A percentile compares a stretch with the other conserved stretches of the same genome.
Conservation (phyloP, 2,888 invertebrate species). For the Meganola albula region DNA sequence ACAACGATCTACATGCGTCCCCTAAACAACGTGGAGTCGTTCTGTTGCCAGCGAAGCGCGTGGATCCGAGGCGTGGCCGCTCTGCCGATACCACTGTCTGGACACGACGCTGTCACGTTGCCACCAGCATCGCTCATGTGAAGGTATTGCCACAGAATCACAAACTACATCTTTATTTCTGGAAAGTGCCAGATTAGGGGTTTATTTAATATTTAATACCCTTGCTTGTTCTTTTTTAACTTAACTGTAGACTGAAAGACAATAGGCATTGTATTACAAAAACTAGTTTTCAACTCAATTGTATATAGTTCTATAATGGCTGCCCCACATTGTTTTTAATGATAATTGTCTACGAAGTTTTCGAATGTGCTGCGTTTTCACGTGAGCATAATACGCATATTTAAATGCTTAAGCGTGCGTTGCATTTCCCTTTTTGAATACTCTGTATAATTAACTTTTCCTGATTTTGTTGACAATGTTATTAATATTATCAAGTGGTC, state of each 20-base stretch:
- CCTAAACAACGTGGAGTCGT: constrained; percentile 81
- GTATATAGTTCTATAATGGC: too few species aligned
- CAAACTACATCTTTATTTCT: constrained; percentile 8
- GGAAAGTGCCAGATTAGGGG: background rate
- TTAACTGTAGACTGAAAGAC: too few species aligned
- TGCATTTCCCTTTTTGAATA: too few species aligned
- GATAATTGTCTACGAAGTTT: too few species aligned
- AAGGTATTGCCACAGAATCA: constrained; percentile 5
- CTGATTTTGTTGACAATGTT: too few species aligned
- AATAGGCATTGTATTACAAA: background rate
- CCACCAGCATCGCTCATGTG: constrained; percentile 69
- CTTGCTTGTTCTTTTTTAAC: too few species aligned
- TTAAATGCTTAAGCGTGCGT: too few species aligned
- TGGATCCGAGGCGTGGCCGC: constrained; percentile 80
- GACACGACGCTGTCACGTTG: constrained; percentile 69
- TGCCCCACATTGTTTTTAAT: too few species aligned
- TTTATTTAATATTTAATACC: background rate
- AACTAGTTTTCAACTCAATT: background rate
- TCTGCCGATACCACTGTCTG: constrained; percentile 81
- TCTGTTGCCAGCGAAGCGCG: constrained; percentile 77
- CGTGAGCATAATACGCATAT: too few species aligned
- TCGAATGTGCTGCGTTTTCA: too few species aligned
- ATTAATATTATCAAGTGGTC: too few species aligned
- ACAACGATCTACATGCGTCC: constrained; percentile 81
- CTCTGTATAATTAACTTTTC: too few species aligned